Percentiles rank a stretch among this genome's conserved stretches.
These are phyloP conservation scores for Plemyria rubiginata DNA, from an alignment of 2,888 invertebrate genomes.

Conservation along the genomic window DNA sequence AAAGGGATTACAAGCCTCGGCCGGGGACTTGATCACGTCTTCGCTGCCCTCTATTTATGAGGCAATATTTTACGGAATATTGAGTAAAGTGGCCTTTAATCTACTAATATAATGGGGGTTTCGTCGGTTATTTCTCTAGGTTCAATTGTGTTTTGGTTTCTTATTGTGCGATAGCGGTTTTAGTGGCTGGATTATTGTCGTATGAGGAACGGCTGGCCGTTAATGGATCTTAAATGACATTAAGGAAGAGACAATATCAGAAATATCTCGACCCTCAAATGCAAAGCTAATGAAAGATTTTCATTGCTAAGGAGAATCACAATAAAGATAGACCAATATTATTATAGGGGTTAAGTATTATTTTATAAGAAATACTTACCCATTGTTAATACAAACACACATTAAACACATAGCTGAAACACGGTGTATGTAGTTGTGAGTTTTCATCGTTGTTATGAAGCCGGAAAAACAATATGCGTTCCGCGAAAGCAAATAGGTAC, in stretches of 20 bases:
- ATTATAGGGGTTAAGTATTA: background rate
- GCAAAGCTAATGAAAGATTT: slow-evolving; percentile 8
- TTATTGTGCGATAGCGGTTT: slow-evolving; percentile 65
- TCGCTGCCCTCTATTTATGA: slow-evolving; percentile 79
- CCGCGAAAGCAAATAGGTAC: slow-evolving; percentile 31
- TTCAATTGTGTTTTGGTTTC: slow-evolving; percentile 73
- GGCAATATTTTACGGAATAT: slow-evolving; percentile 84
- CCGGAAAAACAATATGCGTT: slow-evolving; percentile 14
- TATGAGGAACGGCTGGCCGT: slow-evolving; percentile 27
- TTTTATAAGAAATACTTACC: background rate
- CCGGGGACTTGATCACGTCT: slow-evolving; percentile 77
- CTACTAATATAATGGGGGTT: slow-evolving; percentile 80
- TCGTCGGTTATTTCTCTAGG: slow-evolving; percentile 59
- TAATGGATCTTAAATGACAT: slow-evolving; percentile 33
- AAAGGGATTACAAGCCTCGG: slow-evolving; percentile 75
- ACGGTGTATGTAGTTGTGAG: background rate
- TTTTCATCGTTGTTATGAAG: slow-evolving; percentile 5
- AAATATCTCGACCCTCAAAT: slow-evolving; percentile 18
- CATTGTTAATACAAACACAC: background rate
- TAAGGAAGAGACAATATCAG: slow-evolving; percentile 27
- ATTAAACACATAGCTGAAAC: background rate
- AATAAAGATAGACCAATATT: background rate
- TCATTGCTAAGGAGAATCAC: background rate
- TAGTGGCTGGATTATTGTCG: slow-evolving; percentile 61
- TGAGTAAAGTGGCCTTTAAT: slow-evolving; percentile 84